Evolutionary conservation across 2,888 invertebrate species (phyloP).

Genomic region (Andrena marginata): DNA sequence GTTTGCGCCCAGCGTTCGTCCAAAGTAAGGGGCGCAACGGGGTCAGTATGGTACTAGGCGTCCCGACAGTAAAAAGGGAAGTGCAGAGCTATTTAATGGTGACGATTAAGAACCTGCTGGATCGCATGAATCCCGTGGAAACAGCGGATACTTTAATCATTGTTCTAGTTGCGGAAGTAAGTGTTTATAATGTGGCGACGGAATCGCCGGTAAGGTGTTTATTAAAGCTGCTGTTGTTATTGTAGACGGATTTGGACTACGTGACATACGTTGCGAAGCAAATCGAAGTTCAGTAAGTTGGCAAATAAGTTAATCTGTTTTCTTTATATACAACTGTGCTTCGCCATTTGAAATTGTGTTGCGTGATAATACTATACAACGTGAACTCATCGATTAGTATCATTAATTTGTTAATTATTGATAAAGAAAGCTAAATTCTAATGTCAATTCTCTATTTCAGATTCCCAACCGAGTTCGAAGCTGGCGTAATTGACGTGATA

Average conservation of each 20-base stretch:
- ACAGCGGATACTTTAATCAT: conserved; percentile 93
- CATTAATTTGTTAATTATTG: background rate
- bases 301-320: conserved; percentile 1
- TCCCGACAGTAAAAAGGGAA: conserved; percentile 96
- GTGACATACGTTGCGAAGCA: conserved; percentile 91
- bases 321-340: background rate
- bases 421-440: background rate
- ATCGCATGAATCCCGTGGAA: conserved; percentile 90
- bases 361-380: background rate
- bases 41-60: conserved; percentile 93
- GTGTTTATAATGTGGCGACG: conserved; percentile 35
- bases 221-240: conserved; percentile 71
- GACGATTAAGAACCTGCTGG: conserved; percentile 93
- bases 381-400: background rate
- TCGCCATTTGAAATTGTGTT: background rate
- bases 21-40: conserved; percentile 91
- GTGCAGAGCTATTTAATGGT: conserved; percentile 94
- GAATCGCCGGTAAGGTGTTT: too few species aligned
- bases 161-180: conserved; percentile 94
- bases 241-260: conserved; percentile 91
- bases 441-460: conserved; percentile 83
- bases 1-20: conserved; percentile 92
- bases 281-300: conserved; percentile 90
- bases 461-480: conserved; percentile 91
- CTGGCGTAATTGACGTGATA: conserved; percentile 95